A percentile compares a stretch with the other conserved stretches of the same genome.
These are phyloP conservation scores for Corythornis leucogaster DNA, from an alignment of 2,797 vertebrate species.

Conservation along the genomic window DNA sequence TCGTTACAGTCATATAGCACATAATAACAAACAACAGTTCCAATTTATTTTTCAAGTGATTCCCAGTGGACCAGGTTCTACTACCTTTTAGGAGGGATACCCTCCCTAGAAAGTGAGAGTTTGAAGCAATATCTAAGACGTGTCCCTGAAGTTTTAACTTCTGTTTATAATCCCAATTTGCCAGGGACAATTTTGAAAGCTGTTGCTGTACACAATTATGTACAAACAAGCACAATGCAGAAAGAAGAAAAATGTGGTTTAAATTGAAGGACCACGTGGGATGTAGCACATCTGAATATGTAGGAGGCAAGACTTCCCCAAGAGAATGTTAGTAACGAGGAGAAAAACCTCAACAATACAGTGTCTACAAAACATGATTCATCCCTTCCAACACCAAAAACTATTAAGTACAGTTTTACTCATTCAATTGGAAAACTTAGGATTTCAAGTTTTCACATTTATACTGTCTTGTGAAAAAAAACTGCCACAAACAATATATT, in stretches of 20 bases:
- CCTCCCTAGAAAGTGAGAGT: not conserved
- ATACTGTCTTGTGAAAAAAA: not conserved
- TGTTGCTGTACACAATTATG: not conserved
- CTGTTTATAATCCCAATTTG: not conserved
- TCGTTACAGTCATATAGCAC: not conserved
- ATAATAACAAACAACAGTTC: not conserved
- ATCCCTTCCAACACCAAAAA: not conserved
- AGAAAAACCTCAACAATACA: not conserved
- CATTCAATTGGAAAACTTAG: not conserved
- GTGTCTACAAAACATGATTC: not conserved
- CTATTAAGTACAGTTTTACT: not conserved
- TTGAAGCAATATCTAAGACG: not conserved
- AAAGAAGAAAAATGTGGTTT: not conserved
- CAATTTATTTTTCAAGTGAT: not conserved
- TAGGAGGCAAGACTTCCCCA: slow-evolving; percentile 7
- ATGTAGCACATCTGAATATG: not conserved
- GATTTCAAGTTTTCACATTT: not conserved
- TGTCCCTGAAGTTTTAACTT: not conserved
- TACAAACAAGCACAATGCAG: not conserved
- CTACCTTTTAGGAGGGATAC: not conserved
- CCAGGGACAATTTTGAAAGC: not conserved
- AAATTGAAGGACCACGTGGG: not conserved
- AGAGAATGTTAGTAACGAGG: not conserved
- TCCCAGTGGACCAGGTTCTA: not conserved
- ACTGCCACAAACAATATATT: not conserved